Evolutionary conservation across 2,113 vertebrate species (phyloP), one percentile per base, ranked within the genome.

Genomic region (Psettodes erumei): DNA sequence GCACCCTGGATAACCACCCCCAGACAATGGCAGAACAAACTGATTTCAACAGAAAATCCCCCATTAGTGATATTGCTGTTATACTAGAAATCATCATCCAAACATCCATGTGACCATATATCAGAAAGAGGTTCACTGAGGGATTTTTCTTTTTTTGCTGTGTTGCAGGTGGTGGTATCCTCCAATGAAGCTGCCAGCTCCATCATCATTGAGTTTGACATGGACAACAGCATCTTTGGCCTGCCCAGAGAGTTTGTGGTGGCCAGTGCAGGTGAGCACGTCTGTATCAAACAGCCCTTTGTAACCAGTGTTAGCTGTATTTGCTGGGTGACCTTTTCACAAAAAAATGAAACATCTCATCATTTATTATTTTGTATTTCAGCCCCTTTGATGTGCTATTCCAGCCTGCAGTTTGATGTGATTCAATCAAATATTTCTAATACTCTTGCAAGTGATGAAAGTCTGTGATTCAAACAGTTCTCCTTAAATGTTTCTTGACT

Each of bases 161-260:
- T 77, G 35, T 83, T 89, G 16, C 79, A 99, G 98, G 95, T 98
- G 37, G 91, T 95, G 58, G 96, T 99, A 4, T 84, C 95, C 15
- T 86, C 94, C 5, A 82, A 94, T 1, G 96, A 98, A 80, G 95
- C 95, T 5, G 96, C 98, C 32, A 93, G 65, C 65, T 93, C 82
- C 10, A 93, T 98, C 67, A 51, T 94, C 51, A 96, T 99, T 40
- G 94, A 95, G 43, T 97, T 99, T 86, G 96, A 98, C 85, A 94
- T 95, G 74, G 97, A 99, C 86, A 97, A 98, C 89, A 95, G 91
- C 71, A 95, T 99, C 85, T 97, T 99, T 83, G 98, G 97, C 1
- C 93, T 99, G 48, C 96, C 96, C 4, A 94, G 97, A 86, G 96
- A 97, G 90, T 95, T 99, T 76, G 96, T 99, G 76, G 95, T 99